Base-by-base conservation (phyloP, 92 coral and sea anemone genomes). In the Micromussa lordhowensis region DNA sequence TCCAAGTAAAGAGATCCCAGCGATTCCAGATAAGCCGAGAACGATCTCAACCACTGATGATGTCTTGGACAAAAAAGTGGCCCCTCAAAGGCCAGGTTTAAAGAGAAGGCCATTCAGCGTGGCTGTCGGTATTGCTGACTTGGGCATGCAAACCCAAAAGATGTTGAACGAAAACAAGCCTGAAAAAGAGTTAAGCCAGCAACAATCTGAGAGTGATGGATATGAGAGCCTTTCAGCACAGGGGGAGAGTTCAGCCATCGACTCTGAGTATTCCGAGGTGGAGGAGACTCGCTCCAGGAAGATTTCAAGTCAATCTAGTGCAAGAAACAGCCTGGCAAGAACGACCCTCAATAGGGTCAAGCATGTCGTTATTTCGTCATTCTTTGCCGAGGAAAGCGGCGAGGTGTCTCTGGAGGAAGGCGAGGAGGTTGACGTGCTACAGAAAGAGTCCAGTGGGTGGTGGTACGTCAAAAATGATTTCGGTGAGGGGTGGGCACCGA, bases 401-500 rank as follows among this genome's bases (percentile, higher is more conserved):
- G 91, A 85, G 69, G 78, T 89, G 16, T 80, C 90, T 17, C 88
- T 89, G 70, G 82, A 85, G 66, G 88, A 92, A 54, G 94, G 94
- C 22, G 94, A 90, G 59, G 73, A 64, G 28, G 90, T 89, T n/a
- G 87, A 81, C 16, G 92, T 92, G 55, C 32, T 92, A 88, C 87
- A 92, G 85, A 92, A 85, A 51, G 82, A 77, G 24, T 51, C 85
- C 5, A 75, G 85, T 31, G 94, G 94, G 12, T 92, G 94, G 94
- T 92, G 94, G 94, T 92, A 85, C 29, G 90, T 92, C 13, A 87
- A 92, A 72, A 85, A 61, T 57, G 73, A 82, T 5, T 78, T 85
- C 26, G 53, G 88, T 16, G 92, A 92, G 84, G 94, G 94, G 21
- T 92, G 94, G 94, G 92, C 92, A 24, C 94, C 94, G 17, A 64